Base-by-base conservation (phyloP, 2,888 invertebrate genomes). In the Lutraria lutraria region DNA sequence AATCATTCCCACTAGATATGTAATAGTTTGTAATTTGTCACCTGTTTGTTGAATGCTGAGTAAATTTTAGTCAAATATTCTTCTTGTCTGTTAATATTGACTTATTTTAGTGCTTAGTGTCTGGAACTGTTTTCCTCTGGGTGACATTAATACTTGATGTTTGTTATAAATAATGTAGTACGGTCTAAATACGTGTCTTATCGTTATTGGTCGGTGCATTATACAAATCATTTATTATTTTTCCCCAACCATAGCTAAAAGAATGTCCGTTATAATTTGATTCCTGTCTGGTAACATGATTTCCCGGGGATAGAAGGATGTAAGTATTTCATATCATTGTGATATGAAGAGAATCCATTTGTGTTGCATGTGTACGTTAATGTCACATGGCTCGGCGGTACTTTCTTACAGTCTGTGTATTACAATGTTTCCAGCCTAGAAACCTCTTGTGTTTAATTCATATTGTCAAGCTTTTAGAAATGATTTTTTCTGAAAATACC, bases 211-310 rank as follows among this genome's bases (percentile, higher is more conserved):
- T 68, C 63, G n/a, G 63, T 68, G 63, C 25, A 68, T 68, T 68
- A 68, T 68, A 68, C 63, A 68, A 68, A 68, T 25, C 63, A 68
- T 68, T 68, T 68, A 68, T 25, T 13, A 68, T 68, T 68, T 68
- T n/a, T 25, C n/a, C n/a, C 13, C 12, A 68, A 68, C 63, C 43
- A 43, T 43, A 43, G 43, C 43, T 43, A 43, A 43, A 43, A 43
- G 43, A 43, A 43, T 43, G 2, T 43, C 43, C 43, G 43, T 2
- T 43, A 43, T 43, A 43, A 43, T 43, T 43, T 8, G 43, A 43
- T 43, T 43, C 43, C 43, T 43, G 43, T 43, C 43, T 43, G 43
- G 43, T 43, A 43, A 43, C 43, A 43, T 43, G 43, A 43, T 43
- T 43, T 43, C 43, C 43, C 43, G 8, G 43, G 43, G 43, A 43